Percentiles rank a stretch among this genome's conserved stretches.
These are phyloP conservation scores for Phengaris alcon DNA, from an alignment of 2,888 invertebrate species.

Conservation along the genomic window DNA sequence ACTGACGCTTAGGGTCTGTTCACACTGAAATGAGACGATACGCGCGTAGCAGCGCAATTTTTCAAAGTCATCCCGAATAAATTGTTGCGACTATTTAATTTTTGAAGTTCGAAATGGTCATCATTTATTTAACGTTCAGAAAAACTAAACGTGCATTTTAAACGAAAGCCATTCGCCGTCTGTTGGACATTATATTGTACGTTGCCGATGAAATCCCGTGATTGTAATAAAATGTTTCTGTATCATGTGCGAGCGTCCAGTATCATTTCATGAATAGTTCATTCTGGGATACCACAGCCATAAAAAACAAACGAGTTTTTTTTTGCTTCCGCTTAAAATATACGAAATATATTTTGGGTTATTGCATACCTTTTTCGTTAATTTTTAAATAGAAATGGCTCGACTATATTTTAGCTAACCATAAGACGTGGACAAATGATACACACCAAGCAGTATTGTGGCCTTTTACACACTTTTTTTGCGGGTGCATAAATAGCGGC, in stretches of 20 bases:
- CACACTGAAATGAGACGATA: too few species aligned
- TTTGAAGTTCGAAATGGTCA: background rate
- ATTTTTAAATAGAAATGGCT: background rate
- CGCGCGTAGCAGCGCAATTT: background rate
- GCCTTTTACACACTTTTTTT: too few species aligned
- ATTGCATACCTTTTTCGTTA: background rate
- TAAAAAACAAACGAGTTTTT: conserved; percentile 7
- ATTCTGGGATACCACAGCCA: background rate
- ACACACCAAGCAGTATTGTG: too few species aligned
- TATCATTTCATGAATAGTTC: conserved; percentile 16
- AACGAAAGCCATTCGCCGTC: conserved; percentile 10
- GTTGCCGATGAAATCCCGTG: background rate
- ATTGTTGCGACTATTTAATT: background rate
- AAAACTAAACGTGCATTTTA: conserved; percentile 1
- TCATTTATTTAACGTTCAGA: background rate
- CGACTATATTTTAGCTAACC: background rate
- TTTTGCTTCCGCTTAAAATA: background rate
- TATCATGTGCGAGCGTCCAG: conserved; percentile 4
- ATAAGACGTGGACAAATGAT: background rate
- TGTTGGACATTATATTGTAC: background rate
- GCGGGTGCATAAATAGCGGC: too few species aligned
- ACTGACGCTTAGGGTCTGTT: too few species aligned
- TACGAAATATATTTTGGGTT: conserved; percentile 15
- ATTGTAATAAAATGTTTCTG: conserved; percentile 15
- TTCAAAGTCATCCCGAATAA: background rate